Evolutionary conservation across 92 coral and sea anemone species (phyloP).

Genomic region (Micromussa lordhowensis): DNA sequence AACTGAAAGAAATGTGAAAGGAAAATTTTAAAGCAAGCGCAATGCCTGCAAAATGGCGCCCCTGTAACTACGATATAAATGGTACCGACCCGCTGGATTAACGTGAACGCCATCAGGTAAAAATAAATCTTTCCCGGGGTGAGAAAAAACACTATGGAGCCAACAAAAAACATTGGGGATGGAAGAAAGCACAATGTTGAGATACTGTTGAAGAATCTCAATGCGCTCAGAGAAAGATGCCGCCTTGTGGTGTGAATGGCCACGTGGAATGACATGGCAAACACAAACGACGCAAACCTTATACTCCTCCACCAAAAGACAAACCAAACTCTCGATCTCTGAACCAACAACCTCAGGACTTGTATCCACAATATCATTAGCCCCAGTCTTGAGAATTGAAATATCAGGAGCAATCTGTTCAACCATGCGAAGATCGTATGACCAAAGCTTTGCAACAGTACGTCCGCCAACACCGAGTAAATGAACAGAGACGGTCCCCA

Average conservation of each 20-base stretch:
- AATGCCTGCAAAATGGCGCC: constrained; percentile 42
- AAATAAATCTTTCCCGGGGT: constrained; percentile 17
- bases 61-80: too few relatives aligned
- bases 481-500: constrained; percentile 24
- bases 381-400: too few relatives aligned
- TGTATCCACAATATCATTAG: too few relatives aligned
- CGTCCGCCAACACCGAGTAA: constrained; percentile 41
- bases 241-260: constrained; percentile 13
- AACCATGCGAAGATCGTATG: constrained; percentile 46
- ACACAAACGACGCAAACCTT: constrained; percentile 6
- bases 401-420: too few relatives aligned
- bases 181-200: constrained; percentile 12
- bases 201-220: constrained; percentile 30
- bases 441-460: constrained; percentile 22
- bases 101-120: constrained; percentile 41
- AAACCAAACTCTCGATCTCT: constrained; percentile 7
- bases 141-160: constrained; percentile 15
- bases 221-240: constrained; percentile 10
- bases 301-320: background rate
- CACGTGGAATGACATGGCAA: too few relatives aligned
- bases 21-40: constrained; percentile 2
- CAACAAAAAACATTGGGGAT: constrained; percentile 37
- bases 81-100: constrained; percentile 39
- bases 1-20: background rate
- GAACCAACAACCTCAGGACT: too few relatives aligned